A percentile compares a stretch with the other conserved stretches of the same genome.
These are phyloP conservation scores for Petrocephalus microphthalmus DNA, from an alignment of 2,113 vertebrate species.

Conservation along the genomic window DNA sequence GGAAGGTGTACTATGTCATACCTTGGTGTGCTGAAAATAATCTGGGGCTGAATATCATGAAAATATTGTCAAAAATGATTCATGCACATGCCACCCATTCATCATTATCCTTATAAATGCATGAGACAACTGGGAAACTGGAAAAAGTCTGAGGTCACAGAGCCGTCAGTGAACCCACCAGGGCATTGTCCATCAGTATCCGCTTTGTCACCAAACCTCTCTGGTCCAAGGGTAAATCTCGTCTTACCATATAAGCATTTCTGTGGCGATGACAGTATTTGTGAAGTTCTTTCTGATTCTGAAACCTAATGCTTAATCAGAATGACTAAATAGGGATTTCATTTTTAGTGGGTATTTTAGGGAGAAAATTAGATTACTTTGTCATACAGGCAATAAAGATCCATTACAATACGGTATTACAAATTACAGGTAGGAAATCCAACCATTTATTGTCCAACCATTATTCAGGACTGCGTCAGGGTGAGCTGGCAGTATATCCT, in stretches of 20 bases:
- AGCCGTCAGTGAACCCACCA: neutral
- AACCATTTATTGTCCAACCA: neutral
- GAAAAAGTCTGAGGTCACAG: neutral
- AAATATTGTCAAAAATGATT: neutral
- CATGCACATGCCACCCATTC: neutral
- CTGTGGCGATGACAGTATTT: neutral
- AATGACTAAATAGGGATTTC: neutral
- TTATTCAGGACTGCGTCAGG: neutral
- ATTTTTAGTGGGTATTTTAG: neutral
- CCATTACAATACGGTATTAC: neutral
- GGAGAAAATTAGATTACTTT: neutral
- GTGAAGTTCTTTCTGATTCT: neutral
- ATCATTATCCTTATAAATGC: neutral
- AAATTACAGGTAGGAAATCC: neutral
- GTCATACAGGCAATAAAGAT: neutral
- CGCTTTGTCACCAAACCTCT: neutral
- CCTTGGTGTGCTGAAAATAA: neutral
- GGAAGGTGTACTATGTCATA: neutral
- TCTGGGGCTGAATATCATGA: neutral
- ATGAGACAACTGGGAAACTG: neutral
- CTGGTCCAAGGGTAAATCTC: neutral
- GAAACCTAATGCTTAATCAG: neutral
- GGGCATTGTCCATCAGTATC: neutral
- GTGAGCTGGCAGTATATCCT: neutral
- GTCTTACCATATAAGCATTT: neutral